These are phyloP conservation scores for Hippopotamyrus pictus DNA, from an alignment of 2,797 vertebrate genomes.

Conservation along the genomic window DNA sequence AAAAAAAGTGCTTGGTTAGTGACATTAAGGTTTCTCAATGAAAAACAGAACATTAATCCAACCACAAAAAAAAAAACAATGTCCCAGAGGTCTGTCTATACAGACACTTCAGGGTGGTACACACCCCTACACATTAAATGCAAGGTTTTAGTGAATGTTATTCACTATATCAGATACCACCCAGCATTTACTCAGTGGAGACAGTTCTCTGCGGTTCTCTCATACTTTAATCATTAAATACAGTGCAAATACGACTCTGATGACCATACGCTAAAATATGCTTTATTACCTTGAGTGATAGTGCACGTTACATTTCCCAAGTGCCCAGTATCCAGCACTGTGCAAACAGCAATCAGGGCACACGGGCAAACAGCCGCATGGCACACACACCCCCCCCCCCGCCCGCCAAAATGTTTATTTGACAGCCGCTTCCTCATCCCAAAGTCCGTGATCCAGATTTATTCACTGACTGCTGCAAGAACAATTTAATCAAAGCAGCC, in stretches of 20 bases:
- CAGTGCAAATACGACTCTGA: not conserved
- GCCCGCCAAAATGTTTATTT: not conserved
- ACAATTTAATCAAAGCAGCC: not conserved
- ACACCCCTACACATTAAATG: not conserved
- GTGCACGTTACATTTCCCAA: not conserved
- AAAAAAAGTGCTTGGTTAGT: not conserved
- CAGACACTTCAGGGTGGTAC: not conserved
- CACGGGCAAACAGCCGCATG: not conserved
- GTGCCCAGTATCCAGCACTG: not conserved
- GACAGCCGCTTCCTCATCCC: not conserved
- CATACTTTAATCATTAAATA: not conserved
- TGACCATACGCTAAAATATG: not conserved
- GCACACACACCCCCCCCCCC: not conserved
- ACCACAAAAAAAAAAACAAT: not conserved
- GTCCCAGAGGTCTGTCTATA: not conserved
- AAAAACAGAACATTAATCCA: not conserved
- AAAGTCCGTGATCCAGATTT: not conserved
- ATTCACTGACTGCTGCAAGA: not conserved
- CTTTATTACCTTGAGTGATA: not conserved
- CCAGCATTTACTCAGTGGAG: not conserved
- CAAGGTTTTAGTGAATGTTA: not conserved
- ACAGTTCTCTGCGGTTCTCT: not conserved
- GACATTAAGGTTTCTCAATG: not conserved
- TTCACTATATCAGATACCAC: not conserved
- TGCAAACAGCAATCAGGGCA: not conserved